Evolutionary conservation across 53 echinoderm and acorn worm genomes (phyloP), one percentile per base, ranked within the genome.

Genomic region (Mesocentrotus franciscanus): DNA sequence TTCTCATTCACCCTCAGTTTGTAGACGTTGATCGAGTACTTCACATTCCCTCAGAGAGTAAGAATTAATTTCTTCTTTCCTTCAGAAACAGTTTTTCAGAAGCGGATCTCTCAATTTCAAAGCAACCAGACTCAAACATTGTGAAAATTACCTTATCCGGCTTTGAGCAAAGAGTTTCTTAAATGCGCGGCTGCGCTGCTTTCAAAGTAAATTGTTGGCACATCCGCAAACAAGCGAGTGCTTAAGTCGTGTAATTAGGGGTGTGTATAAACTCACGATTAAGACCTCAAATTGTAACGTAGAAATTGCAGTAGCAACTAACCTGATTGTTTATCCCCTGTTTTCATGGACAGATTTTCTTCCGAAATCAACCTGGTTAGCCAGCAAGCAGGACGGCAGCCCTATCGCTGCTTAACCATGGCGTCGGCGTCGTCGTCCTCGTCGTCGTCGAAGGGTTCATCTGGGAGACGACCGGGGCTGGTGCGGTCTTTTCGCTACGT

Each of bases 261-360:
- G 74, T 74, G 32, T 9, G 74, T 74, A 74, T 11, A 32, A 10
- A 14, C 10, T 32, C 10, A 29, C 29, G 14, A 11, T 74, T 27
- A 12, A 32, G 30, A 30, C 32, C 30, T 30, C 0, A 74, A 30
- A 74, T 74, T 74, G 74, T 32, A 74, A 30, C 18, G 32, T 22
- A 24, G 8, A 74, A 29, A 74, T 10, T 74, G 9, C 9, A 74
- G 74, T 74, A 74, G 32, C 29, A 74, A 74, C 10, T 8, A 12
- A 74, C 1, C 26, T 68, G 24, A 5, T 68, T 22, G 17, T 66
- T 24, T 68, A 22, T 68, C 68, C 20, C 70, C 20, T 92, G 61
- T 92, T 61, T 92, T 33, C 66, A 62, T 92, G 35, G 39, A 92
- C 92, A 92, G 92, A 39, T 92, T 92, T 70, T 92, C 92, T 24